Evolutionary conservation across 1,140 invertebrate species (phyloP).

Genomic region (Hypsibius dujardini): DNA sequence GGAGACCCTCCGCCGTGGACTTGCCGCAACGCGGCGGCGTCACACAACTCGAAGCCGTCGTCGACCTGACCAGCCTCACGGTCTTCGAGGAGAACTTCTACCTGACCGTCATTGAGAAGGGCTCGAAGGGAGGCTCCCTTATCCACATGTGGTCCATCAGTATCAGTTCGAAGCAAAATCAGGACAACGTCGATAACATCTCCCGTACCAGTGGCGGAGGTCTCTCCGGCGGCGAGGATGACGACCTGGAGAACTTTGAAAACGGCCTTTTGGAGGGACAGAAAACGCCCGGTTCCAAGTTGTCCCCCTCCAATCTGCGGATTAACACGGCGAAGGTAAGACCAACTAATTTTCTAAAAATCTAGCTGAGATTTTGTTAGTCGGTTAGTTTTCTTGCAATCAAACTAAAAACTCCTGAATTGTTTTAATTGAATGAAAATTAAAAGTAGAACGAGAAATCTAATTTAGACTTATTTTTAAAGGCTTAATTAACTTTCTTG

Average conservation of each 20-base stretch:
- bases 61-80: conserved; percentile 58
- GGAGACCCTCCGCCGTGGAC: conserved; percentile 38
- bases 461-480: no score
- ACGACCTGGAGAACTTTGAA: background rate
- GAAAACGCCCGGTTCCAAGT: background rate
- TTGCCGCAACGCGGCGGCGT: conserved; percentile 30
- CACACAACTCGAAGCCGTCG: conserved; percentile 69
- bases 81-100: conserved; percentile 88
- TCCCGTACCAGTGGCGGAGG: no score
- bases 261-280: background rate
- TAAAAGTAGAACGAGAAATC: no score
- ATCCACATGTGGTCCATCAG: conserved; percentile 80
- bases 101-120: conserved; percentile 71
- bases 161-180: conserved; percentile 28
- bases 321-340: conserved; percentile 17
- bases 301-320: conserved; percentile 21
- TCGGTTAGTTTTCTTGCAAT: no score
- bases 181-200: conserved; percentile 24
- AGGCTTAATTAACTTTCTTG: no score
- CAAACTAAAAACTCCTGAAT: no score
- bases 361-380: no score
- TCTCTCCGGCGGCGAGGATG: conserved; percentile 17
- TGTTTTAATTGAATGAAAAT: no score
- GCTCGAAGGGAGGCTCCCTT: conserved; percentile 44
- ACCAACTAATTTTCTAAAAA: no score